Evolutionary conservation across 2,113 vertebrate species (phyloP).

Genomic region (Seriola rivoliana): DNA sequence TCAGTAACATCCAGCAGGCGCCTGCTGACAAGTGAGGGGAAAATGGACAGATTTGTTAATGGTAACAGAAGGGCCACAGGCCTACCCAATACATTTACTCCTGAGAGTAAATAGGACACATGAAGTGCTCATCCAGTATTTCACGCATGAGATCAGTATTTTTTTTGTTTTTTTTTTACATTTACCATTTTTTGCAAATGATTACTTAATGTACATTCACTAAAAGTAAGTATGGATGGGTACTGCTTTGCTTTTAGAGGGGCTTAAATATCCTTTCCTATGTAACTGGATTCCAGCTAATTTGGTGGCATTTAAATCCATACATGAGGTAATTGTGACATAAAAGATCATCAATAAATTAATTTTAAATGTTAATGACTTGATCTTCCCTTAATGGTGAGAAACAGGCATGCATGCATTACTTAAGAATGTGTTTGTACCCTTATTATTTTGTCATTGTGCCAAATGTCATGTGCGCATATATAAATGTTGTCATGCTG

Average conservation of each 20-base stretch:
- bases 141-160: not conserved
- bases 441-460: not conserved
- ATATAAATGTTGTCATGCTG: not conserved
- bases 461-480: not conserved
- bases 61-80: not conserved
- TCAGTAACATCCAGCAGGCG: constrained; percentile 16
- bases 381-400: not conserved
- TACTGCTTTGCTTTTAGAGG: not conserved
- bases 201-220: not conserved
- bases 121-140: not conserved
- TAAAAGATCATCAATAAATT: not conserved
- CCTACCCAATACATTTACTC: not conserved
- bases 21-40: not conserved
- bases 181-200: not conserved
- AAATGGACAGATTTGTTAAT: not conserved
- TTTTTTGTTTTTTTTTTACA: too few species aligned
- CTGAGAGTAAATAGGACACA: not conserved
- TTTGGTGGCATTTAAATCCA: not conserved
- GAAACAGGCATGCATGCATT: not conserved
- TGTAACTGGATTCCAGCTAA: not conserved
- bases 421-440: not conserved
- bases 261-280: too few species aligned
- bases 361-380: not conserved
- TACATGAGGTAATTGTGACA: not conserved
- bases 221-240: not conserved